These are phyloP conservation scores for Drosophila quadrilineata DNA, from an alignment of 1,140 invertebrate species.

Conservation along the genomic window DNA sequence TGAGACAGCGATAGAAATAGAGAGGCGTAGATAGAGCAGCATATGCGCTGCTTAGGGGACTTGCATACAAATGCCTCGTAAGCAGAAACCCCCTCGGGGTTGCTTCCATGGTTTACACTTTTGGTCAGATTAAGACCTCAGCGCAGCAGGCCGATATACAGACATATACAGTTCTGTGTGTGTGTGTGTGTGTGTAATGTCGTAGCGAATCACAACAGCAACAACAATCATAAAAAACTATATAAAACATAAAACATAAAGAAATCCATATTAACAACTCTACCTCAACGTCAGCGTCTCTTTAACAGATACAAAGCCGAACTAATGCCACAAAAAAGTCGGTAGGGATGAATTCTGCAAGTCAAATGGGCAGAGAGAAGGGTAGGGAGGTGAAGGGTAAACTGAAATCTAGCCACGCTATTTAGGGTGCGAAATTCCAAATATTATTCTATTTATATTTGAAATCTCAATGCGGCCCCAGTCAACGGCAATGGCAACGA, in stretches of 20 bases:
- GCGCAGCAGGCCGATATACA: constrained; percentile 31
- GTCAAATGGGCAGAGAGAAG: neutral
- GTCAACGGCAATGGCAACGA: neutral
- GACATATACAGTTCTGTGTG: neutral
- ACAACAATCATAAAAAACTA: constrained; percentile 70
- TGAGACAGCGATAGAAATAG: neutral
- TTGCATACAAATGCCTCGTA: constrained; percentile 47
- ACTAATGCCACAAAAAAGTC: constrained; percentile 46
- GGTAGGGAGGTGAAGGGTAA: neutral
- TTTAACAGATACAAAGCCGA: constrained; percentile 67
- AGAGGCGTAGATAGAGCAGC: constrained; percentile 12
- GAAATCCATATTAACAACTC: constrained; percentile 64
- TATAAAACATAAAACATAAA: constrained; percentile 50
- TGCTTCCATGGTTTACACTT: constrained; percentile 57
- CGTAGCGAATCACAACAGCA: constrained; percentile 79
- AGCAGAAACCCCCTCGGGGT: constrained; percentile 61
- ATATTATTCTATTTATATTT: constrained; percentile 81
- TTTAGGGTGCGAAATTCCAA: constrained; percentile 78
- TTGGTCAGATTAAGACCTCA: constrained; percentile 81
- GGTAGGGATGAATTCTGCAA: neutral
- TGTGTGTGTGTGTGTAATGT: constrained; percentile 43
- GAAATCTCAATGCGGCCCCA: constrained; percentile 59
- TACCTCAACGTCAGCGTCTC: constrained; percentile 54
- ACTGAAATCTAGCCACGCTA: constrained; percentile 14
- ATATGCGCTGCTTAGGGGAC: constrained; percentile 55